Evolutionary conservation across 1,140 invertebrate genomes (phyloP).

Genomic region (Nasonia giraulti): DNA sequence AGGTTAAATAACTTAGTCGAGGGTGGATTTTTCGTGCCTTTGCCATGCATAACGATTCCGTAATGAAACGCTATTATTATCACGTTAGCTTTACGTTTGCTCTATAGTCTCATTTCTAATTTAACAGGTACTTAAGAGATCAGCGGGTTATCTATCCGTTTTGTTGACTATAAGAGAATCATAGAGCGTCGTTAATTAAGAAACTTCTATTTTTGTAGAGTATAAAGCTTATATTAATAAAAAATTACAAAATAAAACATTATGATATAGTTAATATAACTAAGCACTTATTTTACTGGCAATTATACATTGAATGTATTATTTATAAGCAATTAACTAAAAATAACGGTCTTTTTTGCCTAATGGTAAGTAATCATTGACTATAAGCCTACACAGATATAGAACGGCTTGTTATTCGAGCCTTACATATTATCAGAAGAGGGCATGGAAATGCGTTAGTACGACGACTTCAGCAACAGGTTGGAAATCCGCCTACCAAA

Average conservation of each 20-base stretch:
- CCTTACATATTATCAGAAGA: not conserved
- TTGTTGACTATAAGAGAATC: too few species aligned
- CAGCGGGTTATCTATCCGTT: constrained; percentile 5
- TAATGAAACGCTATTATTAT: too few species aligned
- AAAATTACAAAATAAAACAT: too few species aligned
- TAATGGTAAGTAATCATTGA: not conserved
- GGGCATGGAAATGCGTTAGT: not conserved
- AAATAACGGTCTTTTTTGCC: not conserved
- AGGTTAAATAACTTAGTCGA: not conserved
- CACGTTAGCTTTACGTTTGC: too few species aligned
- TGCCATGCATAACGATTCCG: not conserved
- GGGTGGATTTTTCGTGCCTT: not conserved
- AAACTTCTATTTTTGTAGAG: too few species aligned
- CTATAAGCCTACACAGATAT: not conserved
- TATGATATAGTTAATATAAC: too few species aligned
- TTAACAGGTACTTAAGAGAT: constrained; percentile 31
- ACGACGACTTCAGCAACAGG: not conserved
- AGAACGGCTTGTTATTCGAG: not conserved
- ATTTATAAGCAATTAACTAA: not conserved
- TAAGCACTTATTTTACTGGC: too few species aligned
- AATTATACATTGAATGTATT: not conserved
- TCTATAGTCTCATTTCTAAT: not conserved
- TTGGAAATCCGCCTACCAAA: not conserved
- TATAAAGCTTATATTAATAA: too few species aligned
- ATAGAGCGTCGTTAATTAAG: too few species aligned